Conservation (phyloP, 2,113 vertebrate species). For the Eleginops maclovinus region DNA sequence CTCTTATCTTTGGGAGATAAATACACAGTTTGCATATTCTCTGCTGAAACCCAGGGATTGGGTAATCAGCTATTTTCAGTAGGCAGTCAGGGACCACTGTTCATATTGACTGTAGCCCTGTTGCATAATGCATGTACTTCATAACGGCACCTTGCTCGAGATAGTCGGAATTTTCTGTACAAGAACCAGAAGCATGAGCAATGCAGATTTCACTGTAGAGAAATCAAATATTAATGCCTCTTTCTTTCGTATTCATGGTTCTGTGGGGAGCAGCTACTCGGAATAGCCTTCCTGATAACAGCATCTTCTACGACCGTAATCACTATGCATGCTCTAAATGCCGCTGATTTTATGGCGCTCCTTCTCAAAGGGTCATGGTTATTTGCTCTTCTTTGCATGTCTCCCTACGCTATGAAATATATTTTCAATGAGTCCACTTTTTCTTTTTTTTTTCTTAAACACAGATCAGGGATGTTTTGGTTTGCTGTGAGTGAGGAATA, state of each 20-base stretch:
- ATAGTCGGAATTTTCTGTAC: conserved; percentile 46
- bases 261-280: conserved; percentile 48
- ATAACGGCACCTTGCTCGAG: conserved; percentile 45
- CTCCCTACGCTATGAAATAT: not conserved
- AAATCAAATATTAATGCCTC: conserved; percentile 81
- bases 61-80: conserved; percentile 51
- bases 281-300: conserved; percentile 50
- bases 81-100: conserved; percentile 25
- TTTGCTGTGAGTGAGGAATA: not conserved
- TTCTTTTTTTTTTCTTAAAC: not conserved
- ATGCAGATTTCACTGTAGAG: conserved; percentile 60
- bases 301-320: conserved; percentile 33
- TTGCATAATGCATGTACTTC: conserved; percentile 73
- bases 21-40: not conserved
- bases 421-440: not conserved
- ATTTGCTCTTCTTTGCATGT: conserved; percentile 14
- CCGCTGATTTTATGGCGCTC: conserved; percentile 7
- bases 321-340: conserved; percentile 36
- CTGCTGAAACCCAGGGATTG: not conserved
- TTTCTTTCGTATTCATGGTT: conserved; percentile 68
- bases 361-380: not conserved
- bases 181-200: conserved; percentile 63
- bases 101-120: conserved; percentile 62
- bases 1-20: not conserved
- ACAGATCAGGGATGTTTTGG: not conserved